Evolutionary conservation across 1,140 invertebrate genomes (phyloP).

Genomic region (Agrypnia vestita): DNA sequence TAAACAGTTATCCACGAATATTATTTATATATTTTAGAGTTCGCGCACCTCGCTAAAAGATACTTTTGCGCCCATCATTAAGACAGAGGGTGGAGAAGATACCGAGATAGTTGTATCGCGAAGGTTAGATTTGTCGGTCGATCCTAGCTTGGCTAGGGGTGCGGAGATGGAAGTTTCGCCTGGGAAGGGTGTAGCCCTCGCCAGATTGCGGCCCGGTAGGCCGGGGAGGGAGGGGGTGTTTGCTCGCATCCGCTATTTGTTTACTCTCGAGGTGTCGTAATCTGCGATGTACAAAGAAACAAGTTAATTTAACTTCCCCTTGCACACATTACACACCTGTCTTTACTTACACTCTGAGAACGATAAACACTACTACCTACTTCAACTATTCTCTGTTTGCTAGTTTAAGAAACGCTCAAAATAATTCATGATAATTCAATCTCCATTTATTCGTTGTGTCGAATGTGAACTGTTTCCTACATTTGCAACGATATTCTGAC

Average conservation of each 20-base stretch:
- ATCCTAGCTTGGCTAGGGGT: not conserved
- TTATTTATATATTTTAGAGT: too few species aligned
- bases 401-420: too few species aligned
- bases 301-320: conserved; percentile 19
- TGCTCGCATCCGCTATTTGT: conserved; percentile 16
- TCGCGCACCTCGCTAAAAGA: too few species aligned
- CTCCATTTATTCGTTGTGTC: too few species aligned
- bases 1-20: too few species aligned
- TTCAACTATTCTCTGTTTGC: too few species aligned
- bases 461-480: too few species aligned
- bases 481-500: too few species aligned
- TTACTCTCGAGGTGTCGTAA: conserved; percentile 30
- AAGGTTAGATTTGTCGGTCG: not conserved
- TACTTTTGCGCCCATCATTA: not conserved
- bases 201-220: not conserved
- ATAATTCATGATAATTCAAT: too few species aligned
- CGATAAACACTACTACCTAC: too few species aligned
- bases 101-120: not conserved
- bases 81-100: not conserved
- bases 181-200: not conserved
- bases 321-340: conserved; percentile 2
- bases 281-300: conserved; percentile 30
- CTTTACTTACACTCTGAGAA: not conserved
- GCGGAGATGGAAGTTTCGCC: not conserved
- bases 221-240: not conserved